Evolutionary conservation across 2,113 vertebrate genomes (phyloP), one percentile per base, ranked within the genome.

Genomic region (Zosterops pallidus): DNA sequence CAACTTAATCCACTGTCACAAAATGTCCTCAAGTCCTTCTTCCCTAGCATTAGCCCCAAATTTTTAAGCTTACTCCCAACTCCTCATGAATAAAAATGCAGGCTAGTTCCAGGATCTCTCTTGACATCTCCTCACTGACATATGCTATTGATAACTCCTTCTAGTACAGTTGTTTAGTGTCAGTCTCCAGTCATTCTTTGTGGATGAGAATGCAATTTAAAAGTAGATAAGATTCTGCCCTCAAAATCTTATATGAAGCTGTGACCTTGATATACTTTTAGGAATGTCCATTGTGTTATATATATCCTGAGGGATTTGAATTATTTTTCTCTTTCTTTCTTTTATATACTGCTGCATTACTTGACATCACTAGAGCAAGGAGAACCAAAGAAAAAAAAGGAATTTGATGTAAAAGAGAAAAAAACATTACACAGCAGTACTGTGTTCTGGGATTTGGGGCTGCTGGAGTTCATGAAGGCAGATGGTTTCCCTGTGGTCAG

Each of bases 31-130:
- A 52, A 71, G 29, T 74, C 31, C 37, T 90, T 88, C 65, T 65
- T 46, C n/a, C 39, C 33, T 35, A 35, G 33, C 3, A 0, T 82
- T 82, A 71, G 86, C 76, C 68, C 53, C 56, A 37, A 25, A 7
- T 56, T 75, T 86, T 78, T 42, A 41, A 75, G n/a, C 41, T 85
- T 23, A 14, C 64, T 95, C 44, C 41, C 47, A 60, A 6, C 26
- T 93, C 70, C 68, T 94, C 60, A 42, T 86, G 84, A 94, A 89
- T 91, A 81, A 89, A 94, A 94, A 91, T 82, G 59, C 64, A 94
- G 79, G 53, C 90, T 94, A 72, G 76, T 89, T 89, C 83, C 83
- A 83, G 76, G 39, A 39, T 90, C 31, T 90, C 92, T 89, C 68
- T 59, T 57, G 86, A 92, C 56, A 75, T 67, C 71, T 92, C 55